A percentile compares a stretch with the other conserved stretches of the same genome.
Conservation (phyloP, 2,888 invertebrate species). For the Eilema depressum region DNA sequence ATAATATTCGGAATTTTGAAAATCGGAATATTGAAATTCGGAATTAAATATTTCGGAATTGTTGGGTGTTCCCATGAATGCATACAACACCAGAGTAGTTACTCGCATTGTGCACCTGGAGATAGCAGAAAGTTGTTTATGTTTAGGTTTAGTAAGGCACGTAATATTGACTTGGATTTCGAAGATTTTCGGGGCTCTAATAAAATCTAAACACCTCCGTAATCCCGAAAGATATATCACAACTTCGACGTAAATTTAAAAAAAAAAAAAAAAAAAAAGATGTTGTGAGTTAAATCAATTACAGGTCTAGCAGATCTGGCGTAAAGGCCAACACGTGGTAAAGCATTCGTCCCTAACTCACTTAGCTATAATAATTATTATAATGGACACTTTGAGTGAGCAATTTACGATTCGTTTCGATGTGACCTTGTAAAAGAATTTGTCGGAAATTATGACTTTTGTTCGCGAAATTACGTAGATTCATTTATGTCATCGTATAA, state of each 20-base stretch:
- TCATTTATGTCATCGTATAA: conserved; percentile 37
- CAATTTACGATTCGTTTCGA: conserved; percentile 51
- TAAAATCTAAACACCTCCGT: no score
- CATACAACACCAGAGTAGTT: no score
- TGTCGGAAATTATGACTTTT: conserved; percentile 42
- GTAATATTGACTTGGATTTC: neutral
- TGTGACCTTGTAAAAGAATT: conserved; percentile 42
- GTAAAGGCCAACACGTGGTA: conserved; percentile 24
- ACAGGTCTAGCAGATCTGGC: conserved; percentile 5
- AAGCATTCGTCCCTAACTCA: conserved; percentile 25
- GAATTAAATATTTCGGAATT: no score
- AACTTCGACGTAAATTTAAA: neutral
- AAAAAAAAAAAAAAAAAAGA: neutral
- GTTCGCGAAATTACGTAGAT: conserved; percentile 42
- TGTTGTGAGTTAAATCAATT: neutral
- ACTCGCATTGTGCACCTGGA: neutral
- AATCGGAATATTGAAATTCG: no score
- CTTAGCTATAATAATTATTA: conserved; percentile 35
- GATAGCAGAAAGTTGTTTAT: neutral
- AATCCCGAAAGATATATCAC: no score
- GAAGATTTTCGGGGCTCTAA: neutral
- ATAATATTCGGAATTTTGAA: no score
- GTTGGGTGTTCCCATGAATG: no score
- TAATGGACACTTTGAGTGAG: conserved; percentile 34
- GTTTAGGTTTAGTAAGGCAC: neutral